Percentiles rank a stretch among this genome's conserved stretches.
phyloP scores from a whole-genome alignment of 2,888 invertebrate species.

The Dexiosoma caninum region DNA sequence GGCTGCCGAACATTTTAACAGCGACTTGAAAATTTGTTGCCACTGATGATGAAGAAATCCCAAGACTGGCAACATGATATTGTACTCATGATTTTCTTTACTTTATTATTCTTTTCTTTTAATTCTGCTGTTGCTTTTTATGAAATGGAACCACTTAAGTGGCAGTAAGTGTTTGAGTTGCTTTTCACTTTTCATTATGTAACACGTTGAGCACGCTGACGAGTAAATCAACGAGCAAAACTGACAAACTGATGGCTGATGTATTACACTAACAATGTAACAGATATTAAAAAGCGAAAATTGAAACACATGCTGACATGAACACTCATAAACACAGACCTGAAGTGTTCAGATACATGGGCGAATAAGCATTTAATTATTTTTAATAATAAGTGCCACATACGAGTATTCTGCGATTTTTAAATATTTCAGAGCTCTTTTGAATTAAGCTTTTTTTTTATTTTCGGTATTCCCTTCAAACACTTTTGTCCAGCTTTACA shows the following conservation, averaged over 20 bases:
- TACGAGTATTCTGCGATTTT: not conserved
- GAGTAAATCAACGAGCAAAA: conserved; percentile 55
- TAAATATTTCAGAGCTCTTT: no score
- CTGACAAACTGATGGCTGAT: conserved; percentile 22
- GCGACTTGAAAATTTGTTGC: conserved; percentile 1
- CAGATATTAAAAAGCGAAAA: not conserved
- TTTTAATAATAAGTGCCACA: conserved; percentile 28
- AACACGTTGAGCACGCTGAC: conserved; percentile 61
- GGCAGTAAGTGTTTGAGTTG: conserved; percentile 65
- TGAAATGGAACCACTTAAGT: conserved; percentile 61
- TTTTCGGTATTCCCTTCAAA: no score
- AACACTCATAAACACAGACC: not conserved
- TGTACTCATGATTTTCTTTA: conserved; percentile 10
- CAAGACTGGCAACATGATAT: conserved; percentile 5
- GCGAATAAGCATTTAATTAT: conserved; percentile 16
- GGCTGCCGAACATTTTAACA: not conserved
- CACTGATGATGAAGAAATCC: not conserved
- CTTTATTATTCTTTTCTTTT: not conserved
- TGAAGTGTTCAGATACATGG: not conserved
- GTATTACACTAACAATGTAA: not conserved
- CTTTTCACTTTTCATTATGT: conserved; percentile 65
- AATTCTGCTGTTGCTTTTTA: conserved; percentile 5
- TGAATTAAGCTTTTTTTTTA: no score
- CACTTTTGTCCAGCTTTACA: no score
- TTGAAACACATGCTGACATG: not conserved